phyloP scores from a whole-genome alignment of 2,113 vertebrate genomes.

The Alces alces region DNA sequence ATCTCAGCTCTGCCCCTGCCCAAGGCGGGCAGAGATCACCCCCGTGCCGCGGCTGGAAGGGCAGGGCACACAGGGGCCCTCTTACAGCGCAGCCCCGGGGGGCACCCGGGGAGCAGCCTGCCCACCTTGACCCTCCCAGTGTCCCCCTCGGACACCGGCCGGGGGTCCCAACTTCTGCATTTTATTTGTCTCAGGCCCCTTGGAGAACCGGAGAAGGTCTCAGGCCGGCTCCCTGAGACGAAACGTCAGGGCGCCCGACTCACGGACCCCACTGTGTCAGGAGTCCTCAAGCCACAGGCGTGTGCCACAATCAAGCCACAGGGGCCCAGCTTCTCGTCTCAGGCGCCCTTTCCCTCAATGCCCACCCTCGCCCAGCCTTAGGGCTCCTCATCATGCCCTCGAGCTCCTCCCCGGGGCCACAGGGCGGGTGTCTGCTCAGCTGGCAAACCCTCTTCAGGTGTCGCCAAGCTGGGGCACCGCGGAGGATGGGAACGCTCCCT shows the following conservation, averaged over 20 bases:
- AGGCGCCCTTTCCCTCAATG: neutral
- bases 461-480: accelerated
- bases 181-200: neutral
- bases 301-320: accelerated
- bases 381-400: neutral
- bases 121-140: neutral
- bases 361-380: neutral
- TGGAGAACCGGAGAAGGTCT: too few relatives aligned
- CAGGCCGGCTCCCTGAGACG: too few relatives aligned
- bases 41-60: too few relatives aligned
- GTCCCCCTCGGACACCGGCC: accelerated
- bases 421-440: accelerated
- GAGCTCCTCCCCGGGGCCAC: neutral
- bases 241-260: accelerated
- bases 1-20: neutral
- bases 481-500: accelerated
- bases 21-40: too few relatives aligned
- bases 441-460: neutral
- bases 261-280: neutral
- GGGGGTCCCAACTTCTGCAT: neutral
- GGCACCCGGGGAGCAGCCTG: neutral
- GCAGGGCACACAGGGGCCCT: too few relatives aligned
- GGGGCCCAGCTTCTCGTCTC: neutral
- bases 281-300: too few relatives aligned
- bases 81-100: too few relatives aligned